A percentile compares a stretch with the other conserved stretches of the same genome.
phyloP scores from a whole-genome alignment of 2,113 vertebrate genomes.

The Amazona vittata region DNA sequence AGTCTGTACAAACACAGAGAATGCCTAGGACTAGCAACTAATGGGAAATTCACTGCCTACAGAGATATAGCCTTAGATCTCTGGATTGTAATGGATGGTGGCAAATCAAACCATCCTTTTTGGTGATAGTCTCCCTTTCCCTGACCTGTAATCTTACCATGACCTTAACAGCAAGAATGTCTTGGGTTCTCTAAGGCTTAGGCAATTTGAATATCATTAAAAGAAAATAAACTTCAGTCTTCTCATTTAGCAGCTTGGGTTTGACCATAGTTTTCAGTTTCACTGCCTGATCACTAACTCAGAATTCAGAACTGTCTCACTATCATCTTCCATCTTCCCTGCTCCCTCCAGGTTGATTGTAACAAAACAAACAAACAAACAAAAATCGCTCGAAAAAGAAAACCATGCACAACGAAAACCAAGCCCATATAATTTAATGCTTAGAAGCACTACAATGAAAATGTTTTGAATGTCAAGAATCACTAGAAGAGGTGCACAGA shows the following conservation, averaged over 20 bases:
- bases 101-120: neutral
- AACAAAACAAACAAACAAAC: neutral
- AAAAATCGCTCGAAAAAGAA: neutral
- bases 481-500: neutral
- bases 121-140: neutral
- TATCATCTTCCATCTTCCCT: neutral
- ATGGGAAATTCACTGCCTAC: neutral
- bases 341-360: neutral
- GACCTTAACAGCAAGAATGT: neutral
- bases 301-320: neutral
- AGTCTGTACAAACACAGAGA: too few species aligned
- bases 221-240: neutral
- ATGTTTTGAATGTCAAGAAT: neutral
- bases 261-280: neutral
- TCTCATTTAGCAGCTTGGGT: neutral
- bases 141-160: neutral
- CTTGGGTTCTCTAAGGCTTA: neutral
- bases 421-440: neutral
- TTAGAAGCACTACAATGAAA: neutral
- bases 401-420: neutral
- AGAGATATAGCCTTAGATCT: neutral
- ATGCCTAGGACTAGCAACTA: neutral
- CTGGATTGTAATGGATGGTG: neutral
- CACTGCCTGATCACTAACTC: neutral
- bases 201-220: neutral